Evolutionary conservation across 2,113 vertebrate genomes (phyloP).

Genomic region (Dicrurus megarhynchus): DNA sequence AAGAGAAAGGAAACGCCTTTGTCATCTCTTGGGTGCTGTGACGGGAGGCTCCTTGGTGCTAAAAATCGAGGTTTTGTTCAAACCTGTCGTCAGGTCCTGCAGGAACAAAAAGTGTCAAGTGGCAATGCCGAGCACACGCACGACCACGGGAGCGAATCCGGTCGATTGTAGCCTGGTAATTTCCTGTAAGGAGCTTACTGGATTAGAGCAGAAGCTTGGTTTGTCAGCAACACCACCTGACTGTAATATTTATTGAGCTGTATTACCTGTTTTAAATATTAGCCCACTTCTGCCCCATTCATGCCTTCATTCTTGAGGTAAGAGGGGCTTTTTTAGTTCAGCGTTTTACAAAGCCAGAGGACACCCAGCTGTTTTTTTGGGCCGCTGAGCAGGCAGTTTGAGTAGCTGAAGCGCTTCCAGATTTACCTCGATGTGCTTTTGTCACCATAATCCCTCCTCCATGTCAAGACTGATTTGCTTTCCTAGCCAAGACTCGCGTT

Average conservation of each 20-base stretch:
- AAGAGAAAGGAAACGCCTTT: fast-evolving
- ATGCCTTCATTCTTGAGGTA: neutral
- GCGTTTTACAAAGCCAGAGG: neutral
- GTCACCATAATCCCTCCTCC: conserved; percentile 42
- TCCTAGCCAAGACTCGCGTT: neutral
- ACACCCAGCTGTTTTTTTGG: neutral
- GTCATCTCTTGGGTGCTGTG: neutral
- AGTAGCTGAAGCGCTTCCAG: conserved; percentile 40
- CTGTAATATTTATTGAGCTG: conserved; percentile 7
- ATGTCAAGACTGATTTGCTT: conserved; percentile 25
- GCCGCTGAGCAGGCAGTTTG: conserved; percentile 11
- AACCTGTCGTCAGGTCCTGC: neutral
- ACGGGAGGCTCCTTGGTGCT: neutral
- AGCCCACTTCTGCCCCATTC: neutral
- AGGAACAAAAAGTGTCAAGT: neutral
- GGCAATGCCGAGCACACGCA: neutral
- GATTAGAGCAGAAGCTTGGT: conserved; percentile 61
- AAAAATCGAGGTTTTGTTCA: neutral
- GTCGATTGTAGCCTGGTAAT: conserved; percentile 38
- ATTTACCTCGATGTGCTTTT: conserved; percentile 65
- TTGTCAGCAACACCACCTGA: conserved; percentile 59
- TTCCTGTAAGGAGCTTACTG: conserved; percentile 68
- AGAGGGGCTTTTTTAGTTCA: neutral
- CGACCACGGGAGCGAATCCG: neutral
- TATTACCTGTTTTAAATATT: conserved; percentile 51